phyloP scores from a whole-genome alignment of 1,140 invertebrate species.

The Hirudo medicinalis region DNA sequence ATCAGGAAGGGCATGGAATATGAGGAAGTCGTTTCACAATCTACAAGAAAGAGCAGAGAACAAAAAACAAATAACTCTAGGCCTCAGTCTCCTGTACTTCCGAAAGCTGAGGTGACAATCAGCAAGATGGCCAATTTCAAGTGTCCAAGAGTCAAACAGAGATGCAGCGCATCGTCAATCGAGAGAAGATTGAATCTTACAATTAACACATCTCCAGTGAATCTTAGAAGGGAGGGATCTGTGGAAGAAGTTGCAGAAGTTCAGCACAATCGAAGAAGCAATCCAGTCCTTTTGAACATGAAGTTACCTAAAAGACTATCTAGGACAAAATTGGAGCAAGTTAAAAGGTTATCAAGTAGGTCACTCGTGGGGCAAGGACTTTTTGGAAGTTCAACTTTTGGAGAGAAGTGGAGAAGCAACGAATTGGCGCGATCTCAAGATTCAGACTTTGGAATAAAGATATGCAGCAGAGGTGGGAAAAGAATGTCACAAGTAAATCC shows the following conservation, averaged over 20 bases:
- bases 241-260: too few species aligned
- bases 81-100: background rate
- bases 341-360: too few species aligned
- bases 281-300: background rate
- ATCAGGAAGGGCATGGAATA: too few species aligned
- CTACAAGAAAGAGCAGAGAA: background rate
- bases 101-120: background rate
- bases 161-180: background rate
- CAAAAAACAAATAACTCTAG: background rate
- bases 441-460: too few species aligned
- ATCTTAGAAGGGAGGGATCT: too few species aligned
- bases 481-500: too few species aligned
- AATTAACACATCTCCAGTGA: background rate
- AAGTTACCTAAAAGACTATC: background rate
- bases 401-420: too few species aligned
- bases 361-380: too few species aligned
- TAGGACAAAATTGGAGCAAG: background rate
- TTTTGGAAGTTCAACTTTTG: too few species aligned
- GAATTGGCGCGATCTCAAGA: too few species aligned
- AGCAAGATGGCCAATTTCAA: conserved; percentile 9
- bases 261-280: background rate
- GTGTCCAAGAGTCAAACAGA: background rate
- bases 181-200: background rate
- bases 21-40: background rate
- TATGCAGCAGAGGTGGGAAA: too few species aligned